Evolutionary conservation across 1,140 invertebrate species (phyloP).

Genomic region (Acromyrmex heyeri): DNA sequence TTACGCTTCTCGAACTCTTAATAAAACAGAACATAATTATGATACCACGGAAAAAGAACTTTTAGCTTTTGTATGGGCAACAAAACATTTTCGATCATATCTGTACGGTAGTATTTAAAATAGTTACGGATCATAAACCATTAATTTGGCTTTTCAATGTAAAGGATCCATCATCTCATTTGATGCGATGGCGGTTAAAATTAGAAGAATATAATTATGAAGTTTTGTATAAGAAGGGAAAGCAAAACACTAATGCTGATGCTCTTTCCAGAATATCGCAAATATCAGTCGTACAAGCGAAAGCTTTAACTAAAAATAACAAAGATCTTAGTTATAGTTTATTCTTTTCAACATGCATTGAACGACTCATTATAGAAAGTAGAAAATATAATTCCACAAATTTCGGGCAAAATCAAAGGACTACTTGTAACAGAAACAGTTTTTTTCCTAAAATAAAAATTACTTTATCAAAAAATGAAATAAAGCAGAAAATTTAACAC

Average conservation of each 20-base stretch:
- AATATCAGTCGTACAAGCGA: not conserved
- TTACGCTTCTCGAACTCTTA: too few species aligned
- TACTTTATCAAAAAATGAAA: too few species aligned
- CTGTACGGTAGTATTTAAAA: too few species aligned
- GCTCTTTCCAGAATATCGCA: not conserved
- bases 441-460: not conserved
- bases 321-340: not conserved
- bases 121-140: too few species aligned
- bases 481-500: too few species aligned
- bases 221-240: constrained; percentile 24
- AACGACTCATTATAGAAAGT: not conserved
- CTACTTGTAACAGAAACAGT: not conserved
- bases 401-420: not conserved
- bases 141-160: constrained; percentile 11
- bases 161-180: not conserved
- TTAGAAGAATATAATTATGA: constrained; percentile 25
- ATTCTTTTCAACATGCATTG: not conserved
- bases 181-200: constrained; percentile 39
- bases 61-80: too few species aligned
- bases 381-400: not conserved
- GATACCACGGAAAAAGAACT: too few species aligned
- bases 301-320: not conserved
- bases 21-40: too few species aligned
- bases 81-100: too few species aligned
- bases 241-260: not conserved